phyloP scores from a whole-genome alignment of 2,113 vertebrate genomes.

The Syrrhaptes paradoxus region DNA sequence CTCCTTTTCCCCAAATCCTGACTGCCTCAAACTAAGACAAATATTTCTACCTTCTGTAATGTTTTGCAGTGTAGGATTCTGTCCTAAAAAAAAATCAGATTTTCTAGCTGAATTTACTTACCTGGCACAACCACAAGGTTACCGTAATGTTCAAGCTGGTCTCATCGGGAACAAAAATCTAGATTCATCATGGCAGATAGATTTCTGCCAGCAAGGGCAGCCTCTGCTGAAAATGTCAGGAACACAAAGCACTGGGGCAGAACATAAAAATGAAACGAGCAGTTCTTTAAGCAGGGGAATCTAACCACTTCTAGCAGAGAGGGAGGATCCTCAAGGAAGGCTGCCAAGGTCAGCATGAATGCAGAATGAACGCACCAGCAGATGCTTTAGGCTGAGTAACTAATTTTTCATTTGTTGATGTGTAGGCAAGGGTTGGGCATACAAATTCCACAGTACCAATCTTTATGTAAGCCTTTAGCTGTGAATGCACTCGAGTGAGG shows the following conservation, averaged over 20 bases:
- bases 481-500: neutral
- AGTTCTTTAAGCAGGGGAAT: neutral
- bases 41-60: neutral
- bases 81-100: neutral
- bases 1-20: neutral
- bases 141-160: neutral
- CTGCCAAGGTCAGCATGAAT: neutral
- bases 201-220: neutral
- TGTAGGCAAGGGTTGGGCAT: neutral
- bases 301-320: neutral
- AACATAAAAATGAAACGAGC: neutral
- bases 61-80: neutral
- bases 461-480: neutral
- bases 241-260: neutral
- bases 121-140: neutral
- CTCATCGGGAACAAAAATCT: neutral
- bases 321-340: neutral
- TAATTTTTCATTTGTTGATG: neutral
- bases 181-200: neutral
- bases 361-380: neutral
- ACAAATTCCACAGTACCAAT: neutral
- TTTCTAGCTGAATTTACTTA: neutral
- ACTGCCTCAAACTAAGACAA: neutral
- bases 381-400: neutral
- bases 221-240: neutral